Evolutionary conservation across 2,113 vertebrate species (phyloP).

Genomic region (Arothron firmamentum): DNA sequence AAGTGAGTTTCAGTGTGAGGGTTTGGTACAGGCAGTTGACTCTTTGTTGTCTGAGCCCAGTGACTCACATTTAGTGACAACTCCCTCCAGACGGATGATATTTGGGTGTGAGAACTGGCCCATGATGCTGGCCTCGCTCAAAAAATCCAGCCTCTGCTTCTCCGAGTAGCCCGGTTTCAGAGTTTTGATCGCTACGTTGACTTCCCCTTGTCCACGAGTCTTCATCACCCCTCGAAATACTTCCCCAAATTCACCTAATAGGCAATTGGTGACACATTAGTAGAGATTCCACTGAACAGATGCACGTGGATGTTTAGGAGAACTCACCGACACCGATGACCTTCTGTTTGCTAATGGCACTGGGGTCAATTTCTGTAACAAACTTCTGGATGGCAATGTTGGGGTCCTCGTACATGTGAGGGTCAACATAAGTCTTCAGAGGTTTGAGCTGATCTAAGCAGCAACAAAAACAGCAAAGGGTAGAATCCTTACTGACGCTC

Average conservation of each 20-base stretch:
- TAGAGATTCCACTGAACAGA: not conserved
- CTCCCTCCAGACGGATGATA: conserved; percentile 93
- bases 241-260: conserved; percentile 91
- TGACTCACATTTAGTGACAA: conserved; percentile 91
- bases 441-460: conserved; percentile 89
- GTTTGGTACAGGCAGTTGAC: not conserved
- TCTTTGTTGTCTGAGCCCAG: not conserved
- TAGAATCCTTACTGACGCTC: not conserved
- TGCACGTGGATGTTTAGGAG: not conserved
- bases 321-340: conserved; percentile 92
- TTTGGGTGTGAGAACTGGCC: conserved; percentile 96
- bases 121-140: conserved; percentile 97
- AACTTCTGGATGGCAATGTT: conserved; percentile 94
- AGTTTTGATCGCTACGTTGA: conserved; percentile 90
- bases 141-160: conserved; percentile 93
- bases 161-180: conserved; percentile 91
- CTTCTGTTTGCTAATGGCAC: conserved; percentile 84
- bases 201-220: conserved; percentile 76
- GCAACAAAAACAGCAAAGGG: not conserved
- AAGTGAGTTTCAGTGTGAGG: not conserved
- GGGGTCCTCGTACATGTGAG: conserved; percentile 96
- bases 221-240: conserved; percentile 89
- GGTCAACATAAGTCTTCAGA: conserved; percentile 93
- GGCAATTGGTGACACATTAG: too few relatives aligned
- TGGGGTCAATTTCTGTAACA: conserved; percentile 88